Percentiles rank a stretch among this genome's conserved stretches.
phyloP scores from a whole-genome alignment of 2,113 vertebrate species.

The Lycocorax pyrrhopterus region DNA sequence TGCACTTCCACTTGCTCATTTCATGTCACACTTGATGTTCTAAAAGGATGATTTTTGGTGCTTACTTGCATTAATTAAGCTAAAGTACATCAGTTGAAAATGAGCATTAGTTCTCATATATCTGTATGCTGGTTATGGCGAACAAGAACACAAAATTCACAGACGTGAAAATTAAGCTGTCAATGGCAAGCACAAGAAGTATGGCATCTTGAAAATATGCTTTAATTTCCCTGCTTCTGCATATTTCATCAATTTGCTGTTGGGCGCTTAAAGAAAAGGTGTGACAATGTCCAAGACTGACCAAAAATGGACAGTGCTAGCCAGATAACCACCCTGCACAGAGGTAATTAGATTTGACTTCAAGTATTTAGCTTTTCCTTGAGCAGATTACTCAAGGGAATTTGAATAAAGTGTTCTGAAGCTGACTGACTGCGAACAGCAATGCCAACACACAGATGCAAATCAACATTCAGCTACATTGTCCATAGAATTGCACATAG shows the following conservation, averaged over 20 bases:
- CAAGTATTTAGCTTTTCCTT: neutral
- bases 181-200: neutral
- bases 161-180: constrained; percentile 20
- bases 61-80: constrained; percentile 20
- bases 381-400: neutral
- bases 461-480: neutral
- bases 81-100: neutral
- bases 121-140: constrained; percentile 4
- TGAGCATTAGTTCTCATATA: constrained; percentile 8
- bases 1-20: neutral
- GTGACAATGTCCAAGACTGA: neutral
- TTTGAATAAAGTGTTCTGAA: neutral
- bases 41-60: neutral
- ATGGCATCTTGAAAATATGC: neutral
- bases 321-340: neutral
- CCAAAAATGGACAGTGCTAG: neutral
- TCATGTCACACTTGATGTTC: neutral
- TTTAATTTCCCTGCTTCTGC: constrained; percentile 4
- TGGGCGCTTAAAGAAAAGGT: neutral
- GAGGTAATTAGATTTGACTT: neutral
- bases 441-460: neutral
- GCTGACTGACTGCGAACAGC: neutral
- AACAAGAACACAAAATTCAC: constrained; percentile 11
- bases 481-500: neutral
- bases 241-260: neutral